Evolutionary conservation across 1,140 invertebrate genomes (phyloP).

Genomic region (Capitella teleta): DNA sequence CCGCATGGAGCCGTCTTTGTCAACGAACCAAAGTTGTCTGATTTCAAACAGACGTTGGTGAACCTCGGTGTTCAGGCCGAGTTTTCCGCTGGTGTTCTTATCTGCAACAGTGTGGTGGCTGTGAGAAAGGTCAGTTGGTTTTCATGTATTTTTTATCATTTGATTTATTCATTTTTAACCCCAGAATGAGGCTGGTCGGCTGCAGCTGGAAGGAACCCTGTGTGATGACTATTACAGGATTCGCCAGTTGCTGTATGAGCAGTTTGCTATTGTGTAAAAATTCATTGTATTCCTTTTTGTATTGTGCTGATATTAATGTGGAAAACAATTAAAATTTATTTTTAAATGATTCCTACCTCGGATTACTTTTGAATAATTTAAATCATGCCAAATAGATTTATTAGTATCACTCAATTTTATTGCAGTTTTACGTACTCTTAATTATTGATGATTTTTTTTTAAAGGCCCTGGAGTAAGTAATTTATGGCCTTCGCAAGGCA

Average conservation of each 20-base stretch:
- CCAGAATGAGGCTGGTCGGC: slow-evolving; percentile 77
- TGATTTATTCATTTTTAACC: slow-evolving; percentile 43
- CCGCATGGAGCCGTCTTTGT: slow-evolving; percentile 83
- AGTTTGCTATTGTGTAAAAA: slow-evolving; percentile 96
- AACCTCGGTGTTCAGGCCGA: slow-evolving; percentile 80
- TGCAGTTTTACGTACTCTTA: no score
- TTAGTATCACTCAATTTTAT: no score
- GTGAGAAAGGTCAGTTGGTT: slow-evolving; percentile 60
- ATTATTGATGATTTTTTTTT: no score
- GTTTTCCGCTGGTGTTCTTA: slow-evolving; percentile 85
- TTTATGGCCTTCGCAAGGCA: no score
- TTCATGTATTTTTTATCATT: no score
- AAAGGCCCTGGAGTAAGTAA: no score
- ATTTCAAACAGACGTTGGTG: slow-evolving; percentile 90
- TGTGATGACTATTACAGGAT: slow-evolving; percentile 94
- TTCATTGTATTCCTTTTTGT: no score
- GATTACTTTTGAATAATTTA: no score
- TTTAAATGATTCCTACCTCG: no score
- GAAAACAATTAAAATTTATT: no score
- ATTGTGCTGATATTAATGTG: no score
- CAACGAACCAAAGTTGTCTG: slow-evolving; percentile 89
- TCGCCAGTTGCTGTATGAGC: slow-evolving; percentile 82
- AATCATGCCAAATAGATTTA: no score
- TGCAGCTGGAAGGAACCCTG: slow-evolving; percentile 84
- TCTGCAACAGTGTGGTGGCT: slow-evolving; percentile 87